phyloP scores from a whole-genome alignment of 2,888 invertebrate species.

The Plusia festucae region DNA sequence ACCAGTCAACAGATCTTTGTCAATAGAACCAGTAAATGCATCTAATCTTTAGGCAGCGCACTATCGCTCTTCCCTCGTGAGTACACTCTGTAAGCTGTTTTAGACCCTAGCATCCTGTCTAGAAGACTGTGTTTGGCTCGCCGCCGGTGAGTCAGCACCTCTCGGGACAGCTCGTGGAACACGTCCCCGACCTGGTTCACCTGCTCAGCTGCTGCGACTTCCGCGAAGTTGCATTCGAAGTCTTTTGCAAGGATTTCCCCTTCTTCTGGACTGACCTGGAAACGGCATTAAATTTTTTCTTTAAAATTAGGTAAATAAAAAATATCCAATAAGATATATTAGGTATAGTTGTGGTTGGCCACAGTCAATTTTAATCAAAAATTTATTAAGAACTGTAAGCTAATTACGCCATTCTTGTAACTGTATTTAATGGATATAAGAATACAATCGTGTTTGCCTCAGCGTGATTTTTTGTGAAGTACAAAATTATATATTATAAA shows the following conservation, averaged over 20 bases:
- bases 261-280: conserved; percentile 94
- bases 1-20: conserved; percentile 14
- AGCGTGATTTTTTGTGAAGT: too few relatives aligned
- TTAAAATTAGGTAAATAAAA: too few relatives aligned
- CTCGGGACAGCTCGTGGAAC: conserved; percentile 95
- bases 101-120: conserved; percentile 95
- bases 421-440: too few relatives aligned
- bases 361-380: too few relatives aligned
- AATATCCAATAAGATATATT: too few relatives aligned
- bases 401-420: too few relatives aligned
- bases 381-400: too few relatives aligned
- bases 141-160: conserved; percentile 93
- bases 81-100: conserved; percentile 92
- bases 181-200: conserved; percentile 95
- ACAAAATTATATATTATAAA: too few relatives aligned
- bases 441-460: too few relatives aligned
- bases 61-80: conserved; percentile 96
- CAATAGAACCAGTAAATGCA: conserved; percentile 29
- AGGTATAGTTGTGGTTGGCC: too few relatives aligned
- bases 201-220: conserved; percentile 97
- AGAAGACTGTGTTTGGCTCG: conserved; percentile 95
- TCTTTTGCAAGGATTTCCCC: conserved; percentile 96
- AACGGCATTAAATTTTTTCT: too few relatives aligned
- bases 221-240: conserved; percentile 96
- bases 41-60: conserved; percentile 94